Base-by-base conservation (phyloP, 2,113 vertebrate species). In the Gobio gobio region DNA sequence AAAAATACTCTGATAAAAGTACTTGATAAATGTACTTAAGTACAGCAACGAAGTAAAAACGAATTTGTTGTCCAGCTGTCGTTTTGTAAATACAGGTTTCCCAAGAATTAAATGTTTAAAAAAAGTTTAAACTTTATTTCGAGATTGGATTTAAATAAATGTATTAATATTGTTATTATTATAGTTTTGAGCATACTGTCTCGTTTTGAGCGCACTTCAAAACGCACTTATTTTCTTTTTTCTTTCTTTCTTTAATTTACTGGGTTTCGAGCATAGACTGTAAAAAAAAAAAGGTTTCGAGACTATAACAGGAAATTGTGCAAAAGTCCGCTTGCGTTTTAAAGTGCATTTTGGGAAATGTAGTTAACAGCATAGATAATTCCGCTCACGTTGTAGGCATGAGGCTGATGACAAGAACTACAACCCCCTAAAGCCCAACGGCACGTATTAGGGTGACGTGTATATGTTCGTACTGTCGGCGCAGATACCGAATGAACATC, bases 371-470 rank as follows among this genome's bases (percentile, higher is more conserved):
- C 14, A 18, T 3, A 9, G 26, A 14, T 8, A 51, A 26, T 54
- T n/a, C 3, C n/a, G 0, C 0, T 54, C 20, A 51, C 47, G 2
- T 10, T 8, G 47, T 20, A 13, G 18, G 3, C 3, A 18, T 10
- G 49, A 29, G 16, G 16, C 26, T 20, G 16, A 76, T 54, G 14
- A 26, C 43, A 58, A 24, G 3, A 79, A 95, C 94, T 93, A 91
- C 94, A 93, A 88, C 91, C 87, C 88, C 95, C 95, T 93, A 79
- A 16, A 88, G 18, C 10, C 18, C 8, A 3, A 0, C 0, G 3
- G 0, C 0, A 1, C 0, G 10, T 0, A n/a, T 6, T 90, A 90
- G 1, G 90, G 70, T 90, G 94, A 95, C 94, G 95, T 95, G 94
- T 94, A 86, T 83, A 59, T 83, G 70, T 72, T 45, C 33, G 5